Evolutionary conservation across 2,888 invertebrate genomes (phyloP), one percentile per base, ranked within the genome.

Genomic region (Agrochola lota): DNA sequence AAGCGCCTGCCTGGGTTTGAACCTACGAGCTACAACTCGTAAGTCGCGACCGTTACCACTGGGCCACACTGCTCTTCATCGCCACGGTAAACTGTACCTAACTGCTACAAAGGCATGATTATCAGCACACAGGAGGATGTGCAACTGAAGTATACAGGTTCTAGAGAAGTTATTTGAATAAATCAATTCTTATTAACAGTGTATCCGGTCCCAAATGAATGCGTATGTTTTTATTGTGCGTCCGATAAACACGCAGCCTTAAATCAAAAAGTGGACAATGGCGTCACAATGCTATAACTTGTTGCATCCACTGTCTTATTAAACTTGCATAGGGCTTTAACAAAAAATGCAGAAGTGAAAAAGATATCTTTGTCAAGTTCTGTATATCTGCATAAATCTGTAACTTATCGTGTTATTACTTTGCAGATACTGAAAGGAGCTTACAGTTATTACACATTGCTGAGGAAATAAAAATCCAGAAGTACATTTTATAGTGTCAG

Each of bases 381-480:
- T 26, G 5, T 62, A n/a, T 15, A 11, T 55, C 35, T 69, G 1
- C 11, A 7, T 52, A n/a, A 1, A n/a, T 63, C 7, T 17, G 4
- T 59, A n/a, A 80, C 8, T 20, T 43, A 52, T 30, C 40, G 60
- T 23, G 17, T 78, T 71, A 78, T 81, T 87, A 80, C 83, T 62
- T 95, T 95, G 55, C 95, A 96, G 96, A 95, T 96, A 72, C 81
- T 96, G 23, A 96, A 96, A 91, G 96, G 96, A 40, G 94, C 96
- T 12, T 96, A 96, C 89, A 96, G 96, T 75, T 96, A 95, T 78
- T 96, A 96, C 79, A 94, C 95, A 4, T 84, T 96, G 62, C 85
- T 96, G 35, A 89, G 91, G 71, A 91, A 94, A 81, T 94, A 69
- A 57, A n/a, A 57, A 40, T 0, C 20, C 11, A 15, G 5, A 64